Evolutionary conservation across 2,113 vertebrate species (phyloP).

Genomic region (Morone chrysops): DNA sequence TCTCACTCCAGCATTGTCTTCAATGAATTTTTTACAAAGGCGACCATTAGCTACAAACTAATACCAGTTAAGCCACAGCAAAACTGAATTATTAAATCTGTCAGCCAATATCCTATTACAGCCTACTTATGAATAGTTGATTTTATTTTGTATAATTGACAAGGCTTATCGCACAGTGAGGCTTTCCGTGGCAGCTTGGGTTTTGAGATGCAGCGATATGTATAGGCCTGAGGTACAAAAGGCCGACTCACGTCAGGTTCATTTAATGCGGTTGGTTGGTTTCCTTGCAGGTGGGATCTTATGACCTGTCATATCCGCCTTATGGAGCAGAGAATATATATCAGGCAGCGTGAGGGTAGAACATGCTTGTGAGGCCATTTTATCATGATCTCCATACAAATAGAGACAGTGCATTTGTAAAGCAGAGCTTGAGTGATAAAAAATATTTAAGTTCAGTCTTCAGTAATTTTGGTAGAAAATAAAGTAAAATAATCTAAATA

Average conservation of each 20-base stretch:
- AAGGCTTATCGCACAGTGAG: constrained; percentile 88
- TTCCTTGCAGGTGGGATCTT: constrained; percentile 71
- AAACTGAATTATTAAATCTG: constrained; percentile 97
- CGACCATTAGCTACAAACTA: constrained; percentile 89
- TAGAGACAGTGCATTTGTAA: constrained; percentile 52
- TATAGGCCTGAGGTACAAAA: constrained; percentile 72
- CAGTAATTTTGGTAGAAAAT: not conserved
- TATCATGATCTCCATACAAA: not conserved
- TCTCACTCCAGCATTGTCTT: constrained; percentile 83
- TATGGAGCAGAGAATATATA: constrained; percentile 56
- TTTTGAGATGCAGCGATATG: constrained; percentile 85
- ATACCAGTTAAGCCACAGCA: constrained; percentile 87
- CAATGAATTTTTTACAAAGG: constrained; percentile 90
- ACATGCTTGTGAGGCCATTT: not conserved
- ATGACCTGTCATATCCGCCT: constrained; percentile 79
- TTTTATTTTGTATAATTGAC: constrained; percentile 97
- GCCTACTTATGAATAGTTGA: constrained; percentile 96
- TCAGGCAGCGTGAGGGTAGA: constrained; percentile 59
- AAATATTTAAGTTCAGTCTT: too few species aligned
- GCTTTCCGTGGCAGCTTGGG: constrained; percentile 85
- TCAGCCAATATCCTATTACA: constrained; percentile 91
- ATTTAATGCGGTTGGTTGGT: constrained; percentile 75
- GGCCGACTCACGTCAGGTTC: constrained; percentile 72
- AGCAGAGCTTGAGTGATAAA: not conserved
- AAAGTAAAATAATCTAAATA: not conserved